Base-by-base conservation (phyloP, 2,888 invertebrate species). In the Caenorhabditis sp. region DNA sequence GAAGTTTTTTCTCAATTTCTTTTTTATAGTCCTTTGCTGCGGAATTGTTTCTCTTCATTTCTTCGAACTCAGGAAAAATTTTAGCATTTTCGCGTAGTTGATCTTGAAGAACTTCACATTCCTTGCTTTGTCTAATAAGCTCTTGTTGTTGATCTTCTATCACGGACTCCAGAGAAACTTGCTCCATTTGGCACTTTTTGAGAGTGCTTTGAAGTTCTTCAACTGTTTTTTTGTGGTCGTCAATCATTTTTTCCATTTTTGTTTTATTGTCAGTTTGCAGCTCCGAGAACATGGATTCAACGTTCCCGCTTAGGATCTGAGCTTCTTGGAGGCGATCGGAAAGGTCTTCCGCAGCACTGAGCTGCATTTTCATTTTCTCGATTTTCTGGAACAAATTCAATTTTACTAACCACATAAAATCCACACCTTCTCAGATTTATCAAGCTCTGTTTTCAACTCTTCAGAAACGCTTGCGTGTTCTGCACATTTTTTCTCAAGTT, bases 71-170 rank as follows among this genome's bases (percentile, higher is more conserved):
- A n/a, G n/a, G n/a, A n/a, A n/a, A n/a, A n/a, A n/a, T n/a, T n/a
- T n/a, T n/a, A n/a, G 51, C 53, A 18, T 64, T 56, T 20, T 58
- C 65, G 32, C 47, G 20, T 35, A 78, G 40, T 15, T 80, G 69
- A 50, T 81, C 69, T 28, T 70, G 69, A 13, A 80, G 32, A 6
- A 26, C n/a, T 24, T 72, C 61, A 18, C 26, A 24, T 18, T 74
- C 74, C 32, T 62, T 40, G n/a, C 71, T 56, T 37, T 80, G 64
- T 15, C 62, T 65, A 1, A 71, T 51, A 35, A 83, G 50, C 60
- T 81, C 83, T 18, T 67, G 70, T 40, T 83, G 83, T 32, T 83
- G 79, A n/a, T 79, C 80, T 61, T 83, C 80, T 13, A 81, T 35
- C 15, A 81, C 70, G 15, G 67, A 47, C 40, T 84, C 71, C 35